A percentile compares a stretch with the other conserved stretches of the same genome.
Evolutionary conservation across 2,888 invertebrate species (phyloP).

Genomic region (Tupiocoris notatus): DNA sequence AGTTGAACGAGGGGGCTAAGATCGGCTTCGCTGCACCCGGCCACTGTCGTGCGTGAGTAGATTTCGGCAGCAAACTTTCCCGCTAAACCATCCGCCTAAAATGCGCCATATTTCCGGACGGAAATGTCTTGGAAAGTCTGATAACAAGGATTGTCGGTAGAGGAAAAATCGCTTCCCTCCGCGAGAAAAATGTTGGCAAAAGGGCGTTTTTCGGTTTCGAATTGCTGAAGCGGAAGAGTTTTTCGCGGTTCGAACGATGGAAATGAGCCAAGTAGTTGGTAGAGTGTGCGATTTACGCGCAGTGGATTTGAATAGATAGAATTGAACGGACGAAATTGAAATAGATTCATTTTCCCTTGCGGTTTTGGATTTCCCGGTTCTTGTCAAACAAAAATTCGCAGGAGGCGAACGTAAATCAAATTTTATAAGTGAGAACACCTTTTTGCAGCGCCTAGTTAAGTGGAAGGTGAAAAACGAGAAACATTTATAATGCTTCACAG

Average conservation of each 20-base stretch:
- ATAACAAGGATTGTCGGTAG: slow-evolving; percentile 20
- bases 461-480: too few relatives aligned
- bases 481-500: too few relatives aligned
- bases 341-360: too few relatives aligned
- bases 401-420: too few relatives aligned
- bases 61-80: slow-evolving; percentile 13
- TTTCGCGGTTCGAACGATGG: slow-evolving; percentile 7
- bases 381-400: too few relatives aligned
- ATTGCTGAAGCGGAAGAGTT: not conserved
- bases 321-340: too few relatives aligned
- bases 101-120: slow-evolving; percentile 31
- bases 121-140: slow-evolving; percentile 36
- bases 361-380: too few relatives aligned
- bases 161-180: not conserved
- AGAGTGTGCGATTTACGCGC: not conserved
- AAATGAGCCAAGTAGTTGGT: slow-evolving; percentile 27
- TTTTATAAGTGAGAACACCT: too few relatives aligned
- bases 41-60: not conserved
- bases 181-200: slow-evolving; percentile 6
- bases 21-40: not conserved
- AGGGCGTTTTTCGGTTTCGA: not conserved
- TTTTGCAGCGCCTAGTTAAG: too few relatives aligned
- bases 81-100: not conserved
- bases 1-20: too few relatives aligned
- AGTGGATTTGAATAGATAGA: too few relatives aligned